phyloP scores from a whole-genome alignment of 2,113 vertebrate species.

The Phrynosoma blainvillii region DNA sequence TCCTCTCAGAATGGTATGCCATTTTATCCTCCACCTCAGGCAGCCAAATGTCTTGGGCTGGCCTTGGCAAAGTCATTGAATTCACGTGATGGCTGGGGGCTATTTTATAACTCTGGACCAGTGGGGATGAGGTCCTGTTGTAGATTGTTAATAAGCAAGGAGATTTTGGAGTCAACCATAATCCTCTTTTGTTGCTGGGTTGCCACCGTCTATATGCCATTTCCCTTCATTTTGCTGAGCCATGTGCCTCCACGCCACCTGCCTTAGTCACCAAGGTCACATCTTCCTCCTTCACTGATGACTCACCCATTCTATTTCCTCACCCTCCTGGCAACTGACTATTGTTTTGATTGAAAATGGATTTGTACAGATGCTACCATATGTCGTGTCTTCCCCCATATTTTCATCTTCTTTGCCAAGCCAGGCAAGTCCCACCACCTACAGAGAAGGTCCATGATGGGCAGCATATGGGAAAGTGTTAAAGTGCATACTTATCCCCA shows the following conservation, averaged over 20 bases:
- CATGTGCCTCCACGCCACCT: slow-evolving; percentile 8
- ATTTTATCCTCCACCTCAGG: too few relatives aligned
- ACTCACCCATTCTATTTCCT: slow-evolving; percentile 54
- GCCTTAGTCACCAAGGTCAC: slow-evolving; percentile 44
- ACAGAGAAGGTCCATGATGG: background rate
- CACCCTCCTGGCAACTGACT: slow-evolving; percentile 45
- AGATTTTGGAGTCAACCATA: slow-evolving; percentile 48
- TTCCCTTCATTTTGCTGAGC: slow-evolving; percentile 23
- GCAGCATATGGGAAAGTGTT: fast-evolving
- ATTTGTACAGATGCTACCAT: slow-evolving; percentile 59
- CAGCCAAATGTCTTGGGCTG: too few relatives aligned
- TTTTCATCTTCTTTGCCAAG: slow-evolving; percentile 41
- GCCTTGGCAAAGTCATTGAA: background rate
- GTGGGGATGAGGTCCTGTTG: background rate
- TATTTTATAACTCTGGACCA: background rate
- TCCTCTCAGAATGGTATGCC: too few relatives aligned
- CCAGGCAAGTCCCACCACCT: background rate
- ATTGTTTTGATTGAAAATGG: slow-evolving; percentile 51
- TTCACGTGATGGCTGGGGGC: background rate
- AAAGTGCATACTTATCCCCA: background rate
- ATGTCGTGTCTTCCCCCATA: slow-evolving; percentile 47
- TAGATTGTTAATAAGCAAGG: background rate
- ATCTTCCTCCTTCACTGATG: slow-evolving; percentile 48
- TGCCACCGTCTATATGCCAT: slow-evolving; percentile 12
- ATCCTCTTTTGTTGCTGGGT: slow-evolving; percentile 20